Percentiles rank a stretch among this genome's conserved stretches.
Evolutionary conservation across 1,140 invertebrate species (phyloP).

Genomic region (Ceratitis capitata): DNA sequence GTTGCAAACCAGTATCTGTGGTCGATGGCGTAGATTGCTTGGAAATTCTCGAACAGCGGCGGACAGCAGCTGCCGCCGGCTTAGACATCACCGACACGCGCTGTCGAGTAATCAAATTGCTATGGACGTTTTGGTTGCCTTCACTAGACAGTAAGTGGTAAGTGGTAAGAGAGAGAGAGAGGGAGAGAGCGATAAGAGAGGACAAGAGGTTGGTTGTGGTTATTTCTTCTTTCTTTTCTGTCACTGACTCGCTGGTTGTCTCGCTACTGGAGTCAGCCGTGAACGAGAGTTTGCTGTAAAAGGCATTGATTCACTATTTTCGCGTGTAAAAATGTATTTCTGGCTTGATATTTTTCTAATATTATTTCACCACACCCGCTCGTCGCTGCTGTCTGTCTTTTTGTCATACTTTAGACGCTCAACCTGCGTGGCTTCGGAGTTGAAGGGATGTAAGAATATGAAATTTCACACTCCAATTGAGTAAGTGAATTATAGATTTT

Average conservation of each 20-base stretch:
- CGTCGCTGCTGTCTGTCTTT: background rate
- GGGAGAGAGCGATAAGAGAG: too few relatives aligned
- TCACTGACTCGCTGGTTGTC: background rate
- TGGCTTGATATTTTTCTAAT: background rate
- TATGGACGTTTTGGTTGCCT: background rate
- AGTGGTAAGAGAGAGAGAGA: too few relatives aligned
- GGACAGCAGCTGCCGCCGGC: background rate
- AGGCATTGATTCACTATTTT: background rate
- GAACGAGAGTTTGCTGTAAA: background rate
- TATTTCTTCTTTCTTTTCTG: background rate
- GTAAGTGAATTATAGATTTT: background rate
- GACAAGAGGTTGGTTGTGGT: too few relatives aligned
- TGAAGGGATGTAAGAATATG: background rate
- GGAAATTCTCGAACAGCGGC: background rate
- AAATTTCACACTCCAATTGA: conserved; percentile 10
- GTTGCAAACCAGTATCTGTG: background rate
- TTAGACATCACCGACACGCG: background rate
- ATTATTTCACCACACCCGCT: too few relatives aligned
- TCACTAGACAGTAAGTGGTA: background rate
- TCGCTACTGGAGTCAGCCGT: background rate
- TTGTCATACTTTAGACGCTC: background rate
- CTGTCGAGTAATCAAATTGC: conserved; percentile 13
- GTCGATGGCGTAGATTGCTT: background rate
- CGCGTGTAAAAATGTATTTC: background rate
- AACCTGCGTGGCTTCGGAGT: background rate